These are phyloP conservation scores for Silurus asotus DNA, from an alignment of 2,113 vertebrate species.

Conservation along the genomic window DNA sequence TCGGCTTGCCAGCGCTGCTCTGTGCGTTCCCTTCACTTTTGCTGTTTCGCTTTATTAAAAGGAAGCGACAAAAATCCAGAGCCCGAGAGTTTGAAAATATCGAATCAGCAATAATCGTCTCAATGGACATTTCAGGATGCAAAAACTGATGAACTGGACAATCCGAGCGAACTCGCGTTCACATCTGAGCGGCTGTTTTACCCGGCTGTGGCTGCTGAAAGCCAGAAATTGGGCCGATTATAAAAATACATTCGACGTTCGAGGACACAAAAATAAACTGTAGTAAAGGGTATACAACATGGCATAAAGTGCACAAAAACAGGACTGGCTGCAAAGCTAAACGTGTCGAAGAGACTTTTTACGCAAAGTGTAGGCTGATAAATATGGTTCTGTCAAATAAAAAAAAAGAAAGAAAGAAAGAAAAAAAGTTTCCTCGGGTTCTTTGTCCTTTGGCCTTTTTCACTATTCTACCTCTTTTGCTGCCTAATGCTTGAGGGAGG, in stretches of 20 bases:
- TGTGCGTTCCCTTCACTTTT: conserved; percentile 52
- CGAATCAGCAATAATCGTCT: background rate
- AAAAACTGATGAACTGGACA: background rate
- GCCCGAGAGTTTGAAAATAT: conserved; percentile 54
- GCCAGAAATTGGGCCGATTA: conserved; percentile 13
- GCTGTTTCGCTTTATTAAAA: background rate
- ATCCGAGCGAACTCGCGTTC: too few relatives aligned
- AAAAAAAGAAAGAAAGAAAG: too few relatives aligned
- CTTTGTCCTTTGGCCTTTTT: conserved; percentile 47
- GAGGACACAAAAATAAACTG: conserved; percentile 16
- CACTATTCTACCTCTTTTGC: conserved; percentile 50
- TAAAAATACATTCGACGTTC: conserved; percentile 28
- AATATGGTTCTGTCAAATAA: conserved; percentile 37
- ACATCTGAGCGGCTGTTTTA: conserved; percentile 39
- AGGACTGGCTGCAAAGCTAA: conserved; percentile 35
- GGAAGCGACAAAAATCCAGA: conserved; percentile 59
- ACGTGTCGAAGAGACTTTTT: conserved; percentile 9
- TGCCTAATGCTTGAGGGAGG: conserved; percentile 52
- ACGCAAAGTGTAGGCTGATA: conserved; percentile 26
- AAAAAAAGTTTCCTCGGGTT: conserved; percentile 34
- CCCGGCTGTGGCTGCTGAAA: conserved; percentile 42
- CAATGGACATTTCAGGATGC: background rate
- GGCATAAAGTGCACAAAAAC: background rate
- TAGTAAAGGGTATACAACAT: background rate
- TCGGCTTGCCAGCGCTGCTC: background rate